Conservation (phyloP, 2,113 vertebrate species). For the Neotoma lepida region DNA sequence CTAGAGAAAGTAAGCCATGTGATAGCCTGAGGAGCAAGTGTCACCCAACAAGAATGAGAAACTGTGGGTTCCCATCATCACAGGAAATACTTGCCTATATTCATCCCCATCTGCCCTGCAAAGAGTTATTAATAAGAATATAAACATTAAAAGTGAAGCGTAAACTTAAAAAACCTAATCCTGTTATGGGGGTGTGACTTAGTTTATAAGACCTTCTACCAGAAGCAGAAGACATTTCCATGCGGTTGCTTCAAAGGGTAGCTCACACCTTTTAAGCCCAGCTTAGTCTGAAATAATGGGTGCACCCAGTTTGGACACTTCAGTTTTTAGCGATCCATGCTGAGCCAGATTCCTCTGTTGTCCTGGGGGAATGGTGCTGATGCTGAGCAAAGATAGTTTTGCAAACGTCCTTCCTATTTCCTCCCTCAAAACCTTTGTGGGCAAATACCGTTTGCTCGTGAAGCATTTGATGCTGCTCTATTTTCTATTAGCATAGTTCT, state of each 20-base stretch:
- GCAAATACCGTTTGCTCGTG: neutral
- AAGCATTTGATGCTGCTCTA: neutral
- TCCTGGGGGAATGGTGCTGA: neutral
- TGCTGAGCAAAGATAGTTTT: conserved; percentile 36
- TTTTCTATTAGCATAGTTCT: neutral
- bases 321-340: neutral
- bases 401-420: neutral
- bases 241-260: neutral
- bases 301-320: neutral
- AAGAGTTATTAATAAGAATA: neutral
- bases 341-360: neutral
- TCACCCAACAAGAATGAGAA: neutral
- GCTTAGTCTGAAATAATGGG: neutral
- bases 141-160: neutral
- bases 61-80: neutral
- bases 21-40: neutral
- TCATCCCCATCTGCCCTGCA: neutral
- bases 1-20: neutral
- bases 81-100: neutral
- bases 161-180: neutral
- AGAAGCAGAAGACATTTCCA: neutral
- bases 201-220: neutral
- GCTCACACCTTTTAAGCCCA: neutral
- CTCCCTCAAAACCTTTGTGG: neutral
- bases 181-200: neutral